phyloP scores from a whole-genome alignment of 1,140 invertebrate species.

The Dermatophagoides farinae region DNA sequence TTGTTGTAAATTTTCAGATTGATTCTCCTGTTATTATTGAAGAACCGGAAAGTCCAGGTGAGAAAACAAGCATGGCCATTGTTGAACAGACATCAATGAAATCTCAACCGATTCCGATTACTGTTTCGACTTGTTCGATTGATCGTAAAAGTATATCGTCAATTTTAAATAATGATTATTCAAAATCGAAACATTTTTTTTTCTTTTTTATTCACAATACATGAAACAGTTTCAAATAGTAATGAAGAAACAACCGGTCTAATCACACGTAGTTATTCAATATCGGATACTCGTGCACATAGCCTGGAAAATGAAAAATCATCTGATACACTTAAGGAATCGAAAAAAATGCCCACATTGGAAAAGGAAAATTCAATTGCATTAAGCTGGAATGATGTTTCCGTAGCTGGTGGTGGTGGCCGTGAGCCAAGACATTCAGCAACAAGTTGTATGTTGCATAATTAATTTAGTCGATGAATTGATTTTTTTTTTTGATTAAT shows the following conservation, averaged over 20 bases:
- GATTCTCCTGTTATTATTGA: conserved; percentile 19
- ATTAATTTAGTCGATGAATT: neutral
- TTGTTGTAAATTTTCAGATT: neutral
- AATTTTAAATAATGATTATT: neutral
- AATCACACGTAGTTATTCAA: conserved; percentile 1
- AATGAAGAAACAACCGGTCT: neutral
- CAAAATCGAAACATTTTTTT: neutral
- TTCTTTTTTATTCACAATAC: neutral
- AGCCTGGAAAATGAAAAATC: conserved; percentile 11
- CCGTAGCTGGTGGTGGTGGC: neutral
- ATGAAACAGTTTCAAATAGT: neutral
- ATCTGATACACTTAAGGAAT: neutral
- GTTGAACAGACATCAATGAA: neutral
- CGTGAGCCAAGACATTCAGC: neutral
- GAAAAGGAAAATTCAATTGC: conserved; percentile 15
- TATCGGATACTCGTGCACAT: neutral
- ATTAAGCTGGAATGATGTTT: conserved; percentile 21
- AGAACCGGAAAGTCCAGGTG: conserved; percentile 12
- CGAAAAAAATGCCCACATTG: too few species aligned
- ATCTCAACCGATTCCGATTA: conserved; percentile 10
- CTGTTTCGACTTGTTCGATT: neutral
- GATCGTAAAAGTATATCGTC: conserved; percentile 8
- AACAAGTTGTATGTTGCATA: neutral
- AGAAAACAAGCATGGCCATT: neutral
- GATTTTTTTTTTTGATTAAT: neutral